Conservation (phyloP, 2,113 vertebrate genomes). For the Eptatretus burgeri region DNA sequence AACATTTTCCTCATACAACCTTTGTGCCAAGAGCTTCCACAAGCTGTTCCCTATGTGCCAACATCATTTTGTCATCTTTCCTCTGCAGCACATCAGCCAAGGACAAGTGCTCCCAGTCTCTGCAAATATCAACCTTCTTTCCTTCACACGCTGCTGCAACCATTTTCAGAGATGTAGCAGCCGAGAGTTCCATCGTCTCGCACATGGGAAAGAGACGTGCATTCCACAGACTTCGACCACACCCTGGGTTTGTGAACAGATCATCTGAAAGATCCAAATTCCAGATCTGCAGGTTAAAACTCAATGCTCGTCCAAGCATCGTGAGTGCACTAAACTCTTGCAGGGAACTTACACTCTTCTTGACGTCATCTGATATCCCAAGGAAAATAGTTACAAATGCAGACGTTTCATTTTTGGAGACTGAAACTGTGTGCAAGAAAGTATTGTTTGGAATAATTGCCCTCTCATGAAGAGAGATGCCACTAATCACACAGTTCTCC, state of each 20-base stretch:
- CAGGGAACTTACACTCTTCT: conserved; percentile 19
- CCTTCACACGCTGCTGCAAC: conserved; percentile 18
- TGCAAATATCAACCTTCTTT: conserved; percentile 15
- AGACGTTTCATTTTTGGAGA: conserved; percentile 14
- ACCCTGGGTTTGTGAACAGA: conserved; percentile 24
- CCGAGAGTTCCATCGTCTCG: conserved; percentile 22
- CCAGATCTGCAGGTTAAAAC: conserved; percentile 28
- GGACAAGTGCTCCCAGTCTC: conserved; percentile 22
- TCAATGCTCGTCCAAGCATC: conserved; percentile 24
- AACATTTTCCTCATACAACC: conserved; percentile 11
- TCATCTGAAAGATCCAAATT: conserved; percentile 18
- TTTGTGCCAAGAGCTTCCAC: conserved; percentile 22
- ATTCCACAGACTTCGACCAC: conserved; percentile 34
- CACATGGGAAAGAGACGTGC: conserved; percentile 45
- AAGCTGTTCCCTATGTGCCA: conserved; percentile 32
- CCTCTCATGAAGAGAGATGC: conserved; percentile 17
- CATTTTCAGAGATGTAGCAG: conserved; percentile 27
- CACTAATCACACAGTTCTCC: conserved; percentile 31
- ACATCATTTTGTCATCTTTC: conserved; percentile 48
- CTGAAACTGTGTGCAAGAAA: conserved; percentile 38
- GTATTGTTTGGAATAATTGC: conserved; percentile 21
- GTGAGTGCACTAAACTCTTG: conserved; percentile 16
- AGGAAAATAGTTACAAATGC: conserved; percentile 34
- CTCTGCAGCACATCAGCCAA: conserved; percentile 34
- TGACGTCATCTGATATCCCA: conserved; percentile 34